A percentile compares a stretch with the other conserved stretches of the same genome.
Evolutionary conservation across 2,113 vertebrate genomes (phyloP).

Genomic region (Macrotus californicus): DNA sequence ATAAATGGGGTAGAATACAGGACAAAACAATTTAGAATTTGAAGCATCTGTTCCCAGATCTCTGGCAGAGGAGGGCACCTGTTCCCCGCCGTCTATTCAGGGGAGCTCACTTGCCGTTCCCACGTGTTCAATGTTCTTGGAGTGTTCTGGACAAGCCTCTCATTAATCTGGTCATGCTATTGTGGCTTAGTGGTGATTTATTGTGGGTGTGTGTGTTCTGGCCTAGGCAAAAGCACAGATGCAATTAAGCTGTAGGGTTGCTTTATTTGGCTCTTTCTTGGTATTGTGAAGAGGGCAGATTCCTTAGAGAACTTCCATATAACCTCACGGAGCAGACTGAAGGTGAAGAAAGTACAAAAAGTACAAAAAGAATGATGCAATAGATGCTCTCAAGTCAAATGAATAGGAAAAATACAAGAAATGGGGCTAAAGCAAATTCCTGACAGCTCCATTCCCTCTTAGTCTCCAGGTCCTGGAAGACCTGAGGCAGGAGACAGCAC

Average conservation of each 20-base stretch:
- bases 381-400: not conserved
- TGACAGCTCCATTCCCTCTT: not conserved
- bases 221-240: constrained; percentile 43
- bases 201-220: constrained; percentile 4
- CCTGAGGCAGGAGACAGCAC: too few species aligned
- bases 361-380: not conserved
- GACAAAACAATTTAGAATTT: not conserved
- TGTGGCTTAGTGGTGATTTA: constrained; percentile 28
- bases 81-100: not conserved
- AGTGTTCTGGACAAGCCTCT: not conserved
- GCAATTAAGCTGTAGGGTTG: constrained; percentile 53
- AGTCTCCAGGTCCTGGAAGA: not conserved
- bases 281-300: constrained; percentile 27
- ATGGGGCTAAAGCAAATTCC: not conserved
- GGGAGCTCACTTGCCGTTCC: not conserved
- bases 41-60: not conserved
- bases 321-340: constrained; percentile 9
- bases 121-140: not conserved
- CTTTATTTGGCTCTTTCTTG: constrained; percentile 53
- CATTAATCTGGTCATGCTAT: rapidly evolving
- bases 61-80: not conserved
- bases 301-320: not conserved
- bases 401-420: not conserved
- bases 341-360: constrained; percentile 43
- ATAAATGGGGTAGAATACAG: not conserved